A percentile compares a stretch with the other conserved stretches of the same genome.
These are phyloP conservation scores for Tortrix viridana DNA, from an alignment of 2,888 invertebrate species.

Conservation along the genomic window DNA sequence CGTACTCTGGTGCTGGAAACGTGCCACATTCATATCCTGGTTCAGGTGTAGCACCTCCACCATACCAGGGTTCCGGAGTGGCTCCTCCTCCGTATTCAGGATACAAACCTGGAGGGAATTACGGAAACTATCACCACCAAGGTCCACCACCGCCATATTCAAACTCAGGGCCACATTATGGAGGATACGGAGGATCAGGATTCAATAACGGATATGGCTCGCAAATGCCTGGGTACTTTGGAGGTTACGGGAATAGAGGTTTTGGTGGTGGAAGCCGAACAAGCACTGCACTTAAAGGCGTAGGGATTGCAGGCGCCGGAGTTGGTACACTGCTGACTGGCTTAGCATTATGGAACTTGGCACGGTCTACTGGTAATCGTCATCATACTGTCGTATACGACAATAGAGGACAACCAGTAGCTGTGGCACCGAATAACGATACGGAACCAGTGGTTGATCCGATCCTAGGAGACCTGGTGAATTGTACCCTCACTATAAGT, in stretches of 20 bases:
- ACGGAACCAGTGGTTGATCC: constrained; percentile 63
- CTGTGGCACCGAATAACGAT: constrained; percentile 67
- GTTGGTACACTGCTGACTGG: constrained; percentile 78
- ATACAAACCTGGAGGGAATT: constrained; percentile 46
- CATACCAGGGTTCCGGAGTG: constrained; percentile 40
- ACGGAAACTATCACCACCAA: constrained; percentile 63
- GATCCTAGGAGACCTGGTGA: constrained; percentile 71
- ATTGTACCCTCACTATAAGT: constrained; percentile 76
- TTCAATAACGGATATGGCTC: constrained; percentile 55
- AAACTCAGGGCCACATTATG: constrained; percentile 48
- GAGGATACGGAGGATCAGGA: constrained; percentile 55
- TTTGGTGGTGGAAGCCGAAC: constrained; percentile 66
- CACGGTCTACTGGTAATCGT: constrained; percentile 70
- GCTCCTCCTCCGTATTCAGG: constrained; percentile 61
- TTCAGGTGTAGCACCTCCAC: constrained; percentile 32
- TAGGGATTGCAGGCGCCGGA: constrained; percentile 77
- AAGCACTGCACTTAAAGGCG: constrained; percentile 67
- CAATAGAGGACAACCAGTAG: constrained; percentile 76
- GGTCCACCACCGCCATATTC: constrained; percentile 68
- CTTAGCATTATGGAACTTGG: constrained; percentile 79
- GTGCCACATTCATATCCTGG: constrained; percentile 24
- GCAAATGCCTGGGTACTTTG: constrained; percentile 75
- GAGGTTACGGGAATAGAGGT: constrained; percentile 63
- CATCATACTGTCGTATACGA: constrained; percentile 79
- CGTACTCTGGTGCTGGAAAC: constrained; percentile 32